A percentile compares a stretch with the other conserved stretches of the same genome.
Evolutionary conservation across 2,888 invertebrate species (phyloP).

Genomic region (Encarsia formosa): DNA sequence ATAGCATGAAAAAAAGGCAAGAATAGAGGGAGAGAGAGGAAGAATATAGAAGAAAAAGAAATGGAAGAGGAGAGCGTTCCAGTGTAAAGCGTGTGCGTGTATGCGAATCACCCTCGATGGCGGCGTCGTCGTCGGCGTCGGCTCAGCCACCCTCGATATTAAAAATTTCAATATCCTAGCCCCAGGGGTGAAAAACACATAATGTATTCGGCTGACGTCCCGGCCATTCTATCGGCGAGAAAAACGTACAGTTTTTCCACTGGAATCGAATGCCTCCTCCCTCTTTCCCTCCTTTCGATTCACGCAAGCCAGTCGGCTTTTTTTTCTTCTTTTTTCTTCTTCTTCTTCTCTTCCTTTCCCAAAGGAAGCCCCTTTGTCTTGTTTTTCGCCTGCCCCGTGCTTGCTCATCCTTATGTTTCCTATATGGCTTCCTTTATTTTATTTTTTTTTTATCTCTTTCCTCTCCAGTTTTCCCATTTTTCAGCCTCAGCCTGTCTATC

Average conservation of each 20-base stretch:
- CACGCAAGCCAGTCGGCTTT: conserved; percentile 1
- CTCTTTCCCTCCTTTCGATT: conserved; percentile 12
- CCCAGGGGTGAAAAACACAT: conserved; percentile 52
- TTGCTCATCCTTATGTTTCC: conserved; percentile 22
- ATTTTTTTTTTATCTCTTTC: conserved; percentile 11
- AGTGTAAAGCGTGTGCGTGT: neutral
- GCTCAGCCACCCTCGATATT: conserved; percentile 49
- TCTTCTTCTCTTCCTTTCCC: conserved; percentile 20
- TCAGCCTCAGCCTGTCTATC: too few relatives aligned
- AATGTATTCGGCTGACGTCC: conserved; percentile 53
- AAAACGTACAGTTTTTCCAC: conserved; percentile 52
- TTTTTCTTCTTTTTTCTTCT: conserved; percentile 3
- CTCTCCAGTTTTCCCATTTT: conserved; percentile 14
- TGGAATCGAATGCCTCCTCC: conserved; percentile 45
- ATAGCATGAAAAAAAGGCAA: too few relatives aligned
- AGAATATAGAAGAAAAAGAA: neutral
- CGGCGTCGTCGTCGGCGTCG: too few relatives aligned
- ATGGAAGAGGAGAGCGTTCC: neutral
- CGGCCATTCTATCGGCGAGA: conserved; percentile 53
- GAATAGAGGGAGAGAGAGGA: conserved; percentile 12
- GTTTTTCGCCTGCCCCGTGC: conserved; percentile 30
- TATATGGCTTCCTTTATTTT: conserved; percentile 4
- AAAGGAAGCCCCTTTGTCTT: conserved; percentile 39
- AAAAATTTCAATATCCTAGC: conserved; percentile 53
- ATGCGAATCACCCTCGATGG: too few relatives aligned